Evolutionary conservation across 2,888 invertebrate genomes (phyloP), one percentile per base, ranked within the genome.

Genomic region (Hybos culiciformis): DNA sequence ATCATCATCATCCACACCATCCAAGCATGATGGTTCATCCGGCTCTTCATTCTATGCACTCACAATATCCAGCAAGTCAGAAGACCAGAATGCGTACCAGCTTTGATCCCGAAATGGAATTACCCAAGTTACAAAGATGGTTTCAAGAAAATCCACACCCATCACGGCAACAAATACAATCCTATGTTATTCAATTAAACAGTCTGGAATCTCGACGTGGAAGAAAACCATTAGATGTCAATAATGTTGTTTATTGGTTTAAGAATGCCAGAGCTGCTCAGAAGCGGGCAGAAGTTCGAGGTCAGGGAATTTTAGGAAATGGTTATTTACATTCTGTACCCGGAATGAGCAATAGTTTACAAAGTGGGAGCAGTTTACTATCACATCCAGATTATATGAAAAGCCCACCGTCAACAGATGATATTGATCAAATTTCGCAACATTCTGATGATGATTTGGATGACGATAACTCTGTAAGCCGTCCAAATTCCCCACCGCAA

Each of bases 111-210:
- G 94, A 96, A 67, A 72, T 92, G 57, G 97, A 98, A 67, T 69
- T 98, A 49, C 96, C 97, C 1, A 88, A 93, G 58, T 69, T 98
- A 41, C 96, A 97, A 61, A 77, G 87, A 53, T 97, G 97, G 96
- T 98, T 97, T 70, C 77, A 82, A 33, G 90, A 92, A 61, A 97
- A 97, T 65, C 93, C 94, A 55, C 97, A 97, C 63, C 98, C 98
- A 0, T 88, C 90, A 50, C 74, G 96, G 42, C 91, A 94, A 57
- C 94, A 94, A 69, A 93, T 98, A 60, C 90, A 93, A 55, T 85
- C 90, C 51, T 97, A 93, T 67, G 90, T 97, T 44, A 81, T 86
- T 54, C 92, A 93, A 60, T 70, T 98, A 51, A 98, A 98, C 63
- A 79, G 81, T 46, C 69, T 94, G 49, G 92, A 93, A 58, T 94